phyloP scores from a whole-genome alignment of 2,113 vertebrate species.

The Dromiciops gliroides region DNA sequence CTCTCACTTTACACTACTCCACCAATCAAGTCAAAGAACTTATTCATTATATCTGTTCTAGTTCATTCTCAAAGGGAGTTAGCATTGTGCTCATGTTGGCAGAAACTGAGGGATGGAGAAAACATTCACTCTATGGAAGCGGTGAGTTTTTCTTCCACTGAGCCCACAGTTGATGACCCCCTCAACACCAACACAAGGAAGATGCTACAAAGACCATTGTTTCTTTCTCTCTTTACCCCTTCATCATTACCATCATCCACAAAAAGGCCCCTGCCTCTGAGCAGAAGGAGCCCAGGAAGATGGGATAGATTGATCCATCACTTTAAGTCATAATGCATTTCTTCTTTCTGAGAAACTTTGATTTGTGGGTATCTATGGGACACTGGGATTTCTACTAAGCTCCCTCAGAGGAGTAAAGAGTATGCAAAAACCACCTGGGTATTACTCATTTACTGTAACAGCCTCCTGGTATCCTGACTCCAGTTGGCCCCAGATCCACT shows the following conservation, averaged over 20 bases:
- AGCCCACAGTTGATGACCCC: too few relatives aligned
- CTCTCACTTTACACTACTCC: too few relatives aligned
- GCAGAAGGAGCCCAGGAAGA: too few relatives aligned
- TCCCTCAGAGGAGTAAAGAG: neutral
- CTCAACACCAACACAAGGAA: neutral
- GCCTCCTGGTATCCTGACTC: neutral
- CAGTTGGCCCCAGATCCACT: neutral
- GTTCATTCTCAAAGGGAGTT: too few relatives aligned
- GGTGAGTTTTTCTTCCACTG: neutral
- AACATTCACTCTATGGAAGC: too few relatives aligned
- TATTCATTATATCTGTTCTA: too few relatives aligned
- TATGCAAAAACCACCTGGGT: neutral
- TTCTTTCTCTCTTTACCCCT: neutral
- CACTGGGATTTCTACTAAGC: neutral
- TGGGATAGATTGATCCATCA: too few relatives aligned
- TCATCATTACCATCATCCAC: neutral
- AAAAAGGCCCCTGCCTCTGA: neutral
- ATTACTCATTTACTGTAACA: neutral
- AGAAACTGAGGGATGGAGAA: too few relatives aligned
- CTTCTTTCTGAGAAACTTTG: neutral
- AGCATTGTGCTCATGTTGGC: too few relatives aligned
- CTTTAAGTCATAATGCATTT: neutral
- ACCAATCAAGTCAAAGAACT: too few relatives aligned
- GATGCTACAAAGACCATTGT: neutral
- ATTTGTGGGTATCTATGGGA: neutral